Evolutionary conservation across 2,113 vertebrate genomes (phyloP).

Genomic region (Jaculus jaculus): DNA sequence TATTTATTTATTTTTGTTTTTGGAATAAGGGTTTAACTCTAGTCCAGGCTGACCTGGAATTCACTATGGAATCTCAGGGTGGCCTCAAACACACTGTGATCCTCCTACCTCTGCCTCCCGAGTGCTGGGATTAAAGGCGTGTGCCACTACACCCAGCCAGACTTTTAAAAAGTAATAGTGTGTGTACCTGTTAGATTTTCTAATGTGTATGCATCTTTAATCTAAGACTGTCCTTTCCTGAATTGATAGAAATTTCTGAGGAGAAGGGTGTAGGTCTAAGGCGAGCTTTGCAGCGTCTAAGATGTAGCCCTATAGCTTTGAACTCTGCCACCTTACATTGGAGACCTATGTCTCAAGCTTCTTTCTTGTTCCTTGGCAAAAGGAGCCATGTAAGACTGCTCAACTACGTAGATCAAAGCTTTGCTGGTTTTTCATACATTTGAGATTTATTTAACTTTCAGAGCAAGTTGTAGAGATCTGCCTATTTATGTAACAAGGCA

Average conservation of each 20-base stretch:
- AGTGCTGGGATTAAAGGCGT: too few species aligned
- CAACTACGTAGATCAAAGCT: slow-evolving; percentile 52
- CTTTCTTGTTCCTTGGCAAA: not conserved
- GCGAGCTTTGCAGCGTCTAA: not conserved
- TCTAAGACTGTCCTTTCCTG: slow-evolving; percentile 34
- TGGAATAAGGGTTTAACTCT: too few species aligned
- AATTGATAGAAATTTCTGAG: slow-evolving; percentile 37
- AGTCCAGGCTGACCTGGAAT: too few species aligned
- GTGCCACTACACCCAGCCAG: not conserved
- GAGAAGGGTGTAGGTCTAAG: not conserved
- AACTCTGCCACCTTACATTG: not conserved
- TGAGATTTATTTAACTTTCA: slow-evolving; percentile 44
- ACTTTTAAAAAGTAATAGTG: slow-evolving; percentile 34
- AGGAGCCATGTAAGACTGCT: slow-evolving; percentile 16
- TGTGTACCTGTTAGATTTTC: not conserved
- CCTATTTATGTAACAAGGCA: slow-evolving; percentile 4
- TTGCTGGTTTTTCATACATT: slow-evolving; percentile 34
- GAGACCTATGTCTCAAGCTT: not conserved
- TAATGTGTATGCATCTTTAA: not conserved
- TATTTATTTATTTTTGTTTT: too few species aligned
- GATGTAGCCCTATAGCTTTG: not conserved
- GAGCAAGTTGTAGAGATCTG: slow-evolving; percentile 20
- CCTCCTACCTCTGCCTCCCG: too few species aligned
- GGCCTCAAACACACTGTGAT: too few species aligned
- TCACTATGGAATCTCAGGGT: too few species aligned